phyloP scores from a whole-genome alignment of 2,113 vertebrate genomes.

The Oophaga pumilio region DNA sequence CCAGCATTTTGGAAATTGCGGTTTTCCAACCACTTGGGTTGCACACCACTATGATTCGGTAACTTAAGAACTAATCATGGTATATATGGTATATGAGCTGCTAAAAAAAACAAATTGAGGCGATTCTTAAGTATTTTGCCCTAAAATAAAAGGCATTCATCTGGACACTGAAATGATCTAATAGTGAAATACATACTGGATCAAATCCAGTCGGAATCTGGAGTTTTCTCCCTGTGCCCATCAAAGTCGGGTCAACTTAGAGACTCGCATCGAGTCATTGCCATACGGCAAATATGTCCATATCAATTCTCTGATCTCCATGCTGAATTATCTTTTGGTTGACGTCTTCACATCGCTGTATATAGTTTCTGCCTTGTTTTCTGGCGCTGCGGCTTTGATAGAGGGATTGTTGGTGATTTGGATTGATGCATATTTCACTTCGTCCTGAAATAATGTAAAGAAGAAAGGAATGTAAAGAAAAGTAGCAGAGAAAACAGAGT shows the following conservation, averaged over 20 bases:
- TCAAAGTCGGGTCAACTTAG: not conserved
- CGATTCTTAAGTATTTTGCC: not conserved
- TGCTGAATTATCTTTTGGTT: not conserved
- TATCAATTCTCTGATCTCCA: not conserved
- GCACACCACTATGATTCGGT: not conserved
- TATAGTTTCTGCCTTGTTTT: not conserved
- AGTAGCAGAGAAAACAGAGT: no score
- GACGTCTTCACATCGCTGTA: not conserved
- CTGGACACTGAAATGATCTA: not conserved
- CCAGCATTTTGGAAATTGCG: not conserved
- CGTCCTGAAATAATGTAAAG: not conserved
- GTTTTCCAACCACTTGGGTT: not conserved
- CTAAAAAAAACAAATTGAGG: no score
- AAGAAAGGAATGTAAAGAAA: not conserved
- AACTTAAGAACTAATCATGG: no score
- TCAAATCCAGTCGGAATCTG: not conserved
- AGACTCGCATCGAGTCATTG: not conserved
- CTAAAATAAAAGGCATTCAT: not conserved
- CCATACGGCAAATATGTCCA: not conserved
- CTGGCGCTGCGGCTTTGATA: not conserved
- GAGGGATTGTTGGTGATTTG: not conserved
- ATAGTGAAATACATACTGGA: not conserved
- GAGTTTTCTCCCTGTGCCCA: not conserved
- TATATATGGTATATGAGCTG: no score
- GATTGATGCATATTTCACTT: not conserved